phyloP scores from a whole-genome alignment of 2,888 invertebrate genomes.

The Amblyteles armatorius region DNA sequence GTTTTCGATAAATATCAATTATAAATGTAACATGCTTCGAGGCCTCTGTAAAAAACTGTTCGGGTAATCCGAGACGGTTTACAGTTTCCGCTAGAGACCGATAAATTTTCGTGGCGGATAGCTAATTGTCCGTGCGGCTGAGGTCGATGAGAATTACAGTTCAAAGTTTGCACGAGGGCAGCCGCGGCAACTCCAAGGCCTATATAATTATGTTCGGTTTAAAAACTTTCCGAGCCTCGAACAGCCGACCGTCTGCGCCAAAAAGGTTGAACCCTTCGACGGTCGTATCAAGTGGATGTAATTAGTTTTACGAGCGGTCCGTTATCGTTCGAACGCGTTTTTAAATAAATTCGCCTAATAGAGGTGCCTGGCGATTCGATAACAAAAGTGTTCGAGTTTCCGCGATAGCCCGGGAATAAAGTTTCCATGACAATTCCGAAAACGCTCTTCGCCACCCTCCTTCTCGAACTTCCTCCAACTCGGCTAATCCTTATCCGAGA shows the following conservation, averaged over 20 bases:
- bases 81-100: conserved; percentile 11
- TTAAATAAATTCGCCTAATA: conserved; percentile 63
- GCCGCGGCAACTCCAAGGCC: background rate
- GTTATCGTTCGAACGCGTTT: conserved; percentile 53
- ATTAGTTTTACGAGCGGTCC: conserved; percentile 52
- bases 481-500: conserved; percentile 48
- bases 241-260: background rate
- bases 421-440: conserved; percentile 55
- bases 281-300: conserved; percentile 37
- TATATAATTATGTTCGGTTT: conserved; percentile 14
- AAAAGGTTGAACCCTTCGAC: conserved; percentile 39
- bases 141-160: conserved; percentile 28
- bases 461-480: conserved; percentile 30
- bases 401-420: conserved; percentile 19
- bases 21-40: background rate
- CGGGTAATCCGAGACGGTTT: conserved; percentile 18
- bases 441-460: background rate
- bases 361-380: conserved; percentile 42
- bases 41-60: background rate
- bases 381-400: conserved; percentile 56
- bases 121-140: conserved; percentile 15
- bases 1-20: background rate
- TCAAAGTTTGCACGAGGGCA: conserved; percentile 18
- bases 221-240: conserved; percentile 35
- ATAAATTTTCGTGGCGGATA: conserved; percentile 14